Base-by-base conservation (phyloP, 2,113 vertebrate species). In the Hydrolagus affinis region DNA sequence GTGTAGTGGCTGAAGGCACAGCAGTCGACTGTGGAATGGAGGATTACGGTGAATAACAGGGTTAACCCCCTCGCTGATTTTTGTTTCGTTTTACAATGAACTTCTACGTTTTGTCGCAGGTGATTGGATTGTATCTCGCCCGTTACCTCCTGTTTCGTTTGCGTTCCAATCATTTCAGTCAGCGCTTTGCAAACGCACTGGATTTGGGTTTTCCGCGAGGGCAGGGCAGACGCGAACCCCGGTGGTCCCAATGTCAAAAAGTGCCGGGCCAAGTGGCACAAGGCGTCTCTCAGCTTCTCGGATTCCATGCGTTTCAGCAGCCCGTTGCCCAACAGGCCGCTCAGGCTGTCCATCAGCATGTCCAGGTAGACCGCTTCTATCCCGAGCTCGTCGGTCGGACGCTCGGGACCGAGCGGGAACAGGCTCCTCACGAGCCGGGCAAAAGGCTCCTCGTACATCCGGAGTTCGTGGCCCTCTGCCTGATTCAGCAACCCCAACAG, bases 341-440 rank as follows among this genome's bases (percentile, higher is more conserved):
- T 93, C 66, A 98, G 94, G 25, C 93, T 95, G 87, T 97, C 94
- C 56, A 98, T 92, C 85, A 97, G 86, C 93, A 95, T 93, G 56
- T 94, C 95, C 85, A 98, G 92, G 86, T 96, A 94, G 73, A 96
- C 89, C 86, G 95, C 93, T 89, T 97, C 95, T 88, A 98, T 66
- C 17, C 3, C 28, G 30, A 19, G n/a, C 28, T 4, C 93, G 80
- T 86, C 90, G 87, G 86, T 32, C 89, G 93, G 90, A 66, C 91
- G 88, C 64, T 92, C 89, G 44, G 72, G 85, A 44, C 94, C 89
- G 66, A 92, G 90, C 71, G 93, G 91, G 86, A 99, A 95, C 57
- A 98, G 86, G 0, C 91, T 91, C 73, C 87, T 91, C 12, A 96
- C 93, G 86, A 99, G 86, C 59, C 89, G 86, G n/a, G 94, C 91